These are phyloP conservation scores for Myiozetetes cayanensis DNA, from an alignment of 2,113 vertebrate genomes.

Conservation along the genomic window DNA sequence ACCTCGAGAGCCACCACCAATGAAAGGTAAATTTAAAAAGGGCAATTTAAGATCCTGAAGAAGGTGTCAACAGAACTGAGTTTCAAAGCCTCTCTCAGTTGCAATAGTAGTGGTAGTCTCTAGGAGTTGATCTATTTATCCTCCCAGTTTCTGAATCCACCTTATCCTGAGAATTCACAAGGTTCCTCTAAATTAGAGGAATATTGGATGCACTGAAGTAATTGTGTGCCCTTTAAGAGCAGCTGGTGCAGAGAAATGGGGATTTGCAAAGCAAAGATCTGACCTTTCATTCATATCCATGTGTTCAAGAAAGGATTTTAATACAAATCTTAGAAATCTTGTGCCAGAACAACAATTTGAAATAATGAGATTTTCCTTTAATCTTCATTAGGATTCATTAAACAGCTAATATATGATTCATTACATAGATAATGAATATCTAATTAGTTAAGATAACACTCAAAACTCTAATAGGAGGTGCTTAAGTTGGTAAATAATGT, in stretches of 20 bases:
- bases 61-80: neutral
- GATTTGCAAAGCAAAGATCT: neutral
- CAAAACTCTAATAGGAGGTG: neutral
- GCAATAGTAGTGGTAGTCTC: neutral
- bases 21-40: neutral
- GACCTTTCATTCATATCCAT: neutral
- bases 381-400: slow-evolving; percentile 4
- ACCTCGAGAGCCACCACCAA: neutral
- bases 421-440: neutral
- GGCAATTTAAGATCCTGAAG: neutral
- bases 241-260: neutral
- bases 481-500: slow-evolving; percentile 1
- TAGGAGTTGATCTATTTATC: neutral
- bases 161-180: neutral
- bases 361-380: slow-evolving; percentile 41
- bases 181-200: neutral
- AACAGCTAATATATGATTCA: neutral
- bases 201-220: neutral
- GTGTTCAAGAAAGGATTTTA: neutral
- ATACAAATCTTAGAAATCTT: neutral
- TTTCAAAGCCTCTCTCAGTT: neutral
- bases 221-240: neutral
- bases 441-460: slow-evolving; percentile 12
- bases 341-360: neutral
- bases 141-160: neutral